Evolutionary conservation across 2,888 invertebrate genomes (phyloP).

Genomic region (Drosophila vallismaia): DNA sequence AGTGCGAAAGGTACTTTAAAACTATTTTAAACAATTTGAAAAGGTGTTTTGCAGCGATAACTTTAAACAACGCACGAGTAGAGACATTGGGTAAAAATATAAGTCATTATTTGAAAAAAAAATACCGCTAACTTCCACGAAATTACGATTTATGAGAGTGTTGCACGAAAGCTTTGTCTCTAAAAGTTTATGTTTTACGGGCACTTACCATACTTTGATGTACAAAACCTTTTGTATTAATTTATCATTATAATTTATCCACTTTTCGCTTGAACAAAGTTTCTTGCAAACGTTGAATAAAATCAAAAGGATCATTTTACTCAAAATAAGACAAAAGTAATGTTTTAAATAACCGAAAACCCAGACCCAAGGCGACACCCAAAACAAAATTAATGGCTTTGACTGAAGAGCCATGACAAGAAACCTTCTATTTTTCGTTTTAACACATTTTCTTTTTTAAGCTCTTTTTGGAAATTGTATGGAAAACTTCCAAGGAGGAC

Average conservation of each 20-base stretch:
- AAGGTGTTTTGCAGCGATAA: too few relatives aligned
- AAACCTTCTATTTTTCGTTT: constrained; percentile 21
- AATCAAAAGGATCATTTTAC: background rate
- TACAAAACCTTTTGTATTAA: constrained; percentile 12
- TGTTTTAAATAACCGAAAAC: constrained; percentile 45
- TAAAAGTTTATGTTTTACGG: constrained; percentile 11
- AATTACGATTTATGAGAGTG: constrained; percentile 8
- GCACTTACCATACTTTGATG: background rate
- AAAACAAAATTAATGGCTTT: constrained; percentile 45
- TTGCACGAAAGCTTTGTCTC: background rate
- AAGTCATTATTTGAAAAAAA: constrained; percentile 1
- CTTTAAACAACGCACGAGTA: constrained; percentile 25
- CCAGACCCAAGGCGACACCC: constrained; percentile 14
- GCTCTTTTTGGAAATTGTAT: too few relatives aligned
- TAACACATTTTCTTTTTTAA: too few relatives aligned
- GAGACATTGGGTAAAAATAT: constrained; percentile 25
- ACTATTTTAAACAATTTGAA: too few relatives aligned
- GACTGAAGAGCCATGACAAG: constrained; percentile 13
- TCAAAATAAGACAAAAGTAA: background rate
- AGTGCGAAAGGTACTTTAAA: too few relatives aligned
- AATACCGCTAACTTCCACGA: constrained; percentile 11
- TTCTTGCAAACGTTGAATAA: constrained; percentile 1
- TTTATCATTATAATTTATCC: constrained; percentile 34
- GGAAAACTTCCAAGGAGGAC: background rate
- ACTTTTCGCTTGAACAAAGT: constrained; percentile 12